Percentiles rank a stretch among this genome's conserved stretches.
phyloP scores from a whole-genome alignment of 2,113 vertebrate genomes.

The Zootoca vivipara region DNA sequence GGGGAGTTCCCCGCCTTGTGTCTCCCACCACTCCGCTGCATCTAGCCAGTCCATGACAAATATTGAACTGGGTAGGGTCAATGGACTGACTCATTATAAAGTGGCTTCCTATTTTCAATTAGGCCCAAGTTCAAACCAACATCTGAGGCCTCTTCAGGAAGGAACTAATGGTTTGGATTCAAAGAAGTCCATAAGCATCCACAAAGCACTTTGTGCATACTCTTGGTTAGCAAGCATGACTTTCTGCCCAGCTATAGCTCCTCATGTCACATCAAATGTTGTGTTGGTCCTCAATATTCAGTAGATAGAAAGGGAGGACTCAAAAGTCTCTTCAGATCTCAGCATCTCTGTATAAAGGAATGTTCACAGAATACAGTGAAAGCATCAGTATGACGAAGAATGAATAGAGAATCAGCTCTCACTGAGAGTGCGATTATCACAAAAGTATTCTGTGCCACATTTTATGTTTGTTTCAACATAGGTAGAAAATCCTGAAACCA shows the following conservation, averaged over 20 bases:
- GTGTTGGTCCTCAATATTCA: not conserved
- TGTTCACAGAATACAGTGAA: constrained; percentile 23
- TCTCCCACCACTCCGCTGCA: too few relatives aligned
- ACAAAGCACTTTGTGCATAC: not conserved
- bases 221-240: not conserved
- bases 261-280: not conserved
- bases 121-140: too few relatives aligned
- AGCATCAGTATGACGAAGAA: constrained; percentile 17
- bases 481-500: not conserved
- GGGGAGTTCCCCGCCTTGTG: too few relatives aligned
- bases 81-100: too few relatives aligned
- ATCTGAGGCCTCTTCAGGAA: not conserved
- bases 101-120: too few relatives aligned
- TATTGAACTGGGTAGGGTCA: too few relatives aligned
- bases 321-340: not conserved
- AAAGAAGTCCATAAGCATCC: too few relatives aligned
- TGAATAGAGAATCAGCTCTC: not conserved
- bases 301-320: not conserved
- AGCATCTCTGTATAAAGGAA: not conserved
- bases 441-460: not conserved
- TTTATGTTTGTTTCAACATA: not conserved
- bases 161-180: too few relatives aligned
- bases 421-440: not conserved
- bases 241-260: not conserved
- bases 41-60: too few relatives aligned